phyloP scores from a whole-genome alignment of 2,113 vertebrate species.

The Ovis aries region DNA sequence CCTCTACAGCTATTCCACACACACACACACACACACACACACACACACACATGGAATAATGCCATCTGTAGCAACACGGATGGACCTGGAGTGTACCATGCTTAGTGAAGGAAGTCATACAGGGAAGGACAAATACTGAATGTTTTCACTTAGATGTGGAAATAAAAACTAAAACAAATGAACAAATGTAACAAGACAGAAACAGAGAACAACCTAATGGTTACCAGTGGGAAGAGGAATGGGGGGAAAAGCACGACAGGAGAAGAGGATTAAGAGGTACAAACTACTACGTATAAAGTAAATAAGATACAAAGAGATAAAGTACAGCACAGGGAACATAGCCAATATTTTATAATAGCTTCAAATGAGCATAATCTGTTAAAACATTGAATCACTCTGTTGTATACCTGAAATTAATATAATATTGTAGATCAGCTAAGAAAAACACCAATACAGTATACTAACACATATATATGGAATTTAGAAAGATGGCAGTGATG shows the following conservation, averaged over 20 bases:
- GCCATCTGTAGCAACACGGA: background rate
- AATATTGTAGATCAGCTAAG: background rate
- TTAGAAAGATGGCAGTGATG: too few relatives aligned
- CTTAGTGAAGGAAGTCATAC: background rate
- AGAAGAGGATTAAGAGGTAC: background rate
- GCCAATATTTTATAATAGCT: background rate
- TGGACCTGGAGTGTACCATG: background rate
- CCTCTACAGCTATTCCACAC: background rate
- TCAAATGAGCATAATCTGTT: background rate
- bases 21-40: background rate
- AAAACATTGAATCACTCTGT: background rate
- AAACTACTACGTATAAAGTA: background rate
- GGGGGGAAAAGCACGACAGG: fast-evolving
- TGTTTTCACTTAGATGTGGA: background rate
- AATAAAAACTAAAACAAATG: background rate
- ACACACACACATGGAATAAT: background rate
- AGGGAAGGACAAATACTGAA: background rate
- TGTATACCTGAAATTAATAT: background rate
- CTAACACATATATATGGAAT: too few relatives aligned
- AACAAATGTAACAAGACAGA: background rate
- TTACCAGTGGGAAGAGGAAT: background rate
- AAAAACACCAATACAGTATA: too few relatives aligned
- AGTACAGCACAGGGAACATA: background rate
- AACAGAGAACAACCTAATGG: background rate
- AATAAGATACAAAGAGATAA: background rate